phyloP scores from a whole-genome alignment of 1,140 invertebrate genomes.

The Monomorium pharaonis region DNA sequence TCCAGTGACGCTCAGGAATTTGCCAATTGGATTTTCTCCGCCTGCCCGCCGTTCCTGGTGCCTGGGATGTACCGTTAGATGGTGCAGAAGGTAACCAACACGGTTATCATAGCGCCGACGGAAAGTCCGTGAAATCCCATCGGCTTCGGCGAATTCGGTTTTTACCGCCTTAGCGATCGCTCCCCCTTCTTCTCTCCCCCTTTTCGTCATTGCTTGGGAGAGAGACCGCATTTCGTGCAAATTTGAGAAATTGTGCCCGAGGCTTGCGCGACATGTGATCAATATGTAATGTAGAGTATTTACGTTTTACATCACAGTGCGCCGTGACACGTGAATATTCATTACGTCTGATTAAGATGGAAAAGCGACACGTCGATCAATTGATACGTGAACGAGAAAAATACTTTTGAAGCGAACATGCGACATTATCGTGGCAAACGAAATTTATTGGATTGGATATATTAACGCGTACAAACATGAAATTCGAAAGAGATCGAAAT shows the following conservation, averaged over 20 bases:
- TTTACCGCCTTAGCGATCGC: constrained; percentile 63
- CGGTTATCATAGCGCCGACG: constrained; percentile 71
- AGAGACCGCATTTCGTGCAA: constrained; percentile 56
- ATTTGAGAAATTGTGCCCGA: constrained; percentile 61
- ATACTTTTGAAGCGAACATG: constrained; percentile 15
- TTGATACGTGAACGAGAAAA: constrained; percentile 22
- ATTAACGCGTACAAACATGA: constrained; percentile 19
- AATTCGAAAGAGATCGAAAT: not conserved
- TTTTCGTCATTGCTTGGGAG: constrained; percentile 11
- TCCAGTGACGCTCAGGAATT: constrained; percentile 84
- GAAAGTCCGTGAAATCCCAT: constrained; percentile 71
- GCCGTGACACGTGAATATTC: constrained; percentile 36
- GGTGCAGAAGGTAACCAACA: constrained; percentile 81
- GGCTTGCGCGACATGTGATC: not conserved
- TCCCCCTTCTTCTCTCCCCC: not conserved
- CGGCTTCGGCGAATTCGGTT: constrained; percentile 73
- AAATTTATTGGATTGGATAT: constrained; percentile 41
- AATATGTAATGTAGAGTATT: constrained; percentile 32
- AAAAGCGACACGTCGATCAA: not conserved
- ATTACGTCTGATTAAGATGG: constrained; percentile 50
- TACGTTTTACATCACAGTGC: not conserved
- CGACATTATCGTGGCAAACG: not conserved
- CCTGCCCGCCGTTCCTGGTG: constrained; percentile 74
- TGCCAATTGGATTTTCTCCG: constrained; percentile 84
- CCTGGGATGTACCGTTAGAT: constrained; percentile 80